Percentiles rank a stretch among this genome's conserved stretches.
phyloP scores from a whole-genome alignment of 2,797 vertebrate genomes.

The Aplochiton taeniatus region DNA sequence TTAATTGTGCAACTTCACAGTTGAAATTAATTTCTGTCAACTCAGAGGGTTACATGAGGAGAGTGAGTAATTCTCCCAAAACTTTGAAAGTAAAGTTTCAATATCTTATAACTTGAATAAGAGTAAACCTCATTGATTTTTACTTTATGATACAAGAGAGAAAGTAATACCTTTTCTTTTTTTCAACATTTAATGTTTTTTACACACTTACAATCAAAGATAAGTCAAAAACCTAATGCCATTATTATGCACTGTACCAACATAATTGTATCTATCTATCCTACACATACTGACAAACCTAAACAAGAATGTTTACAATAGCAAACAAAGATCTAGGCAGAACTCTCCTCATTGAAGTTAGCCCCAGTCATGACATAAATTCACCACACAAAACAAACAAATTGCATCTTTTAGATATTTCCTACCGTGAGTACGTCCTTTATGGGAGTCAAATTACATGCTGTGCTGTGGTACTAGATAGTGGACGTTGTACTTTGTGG shows the following conservation, averaged over 20 bases:
- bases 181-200: conserved; percentile 73
- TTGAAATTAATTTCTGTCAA: not conserved
- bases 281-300: conserved; percentile 62
- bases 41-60: not conserved
- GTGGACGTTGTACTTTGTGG: conserved; percentile 60
- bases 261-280: conserved; percentile 67
- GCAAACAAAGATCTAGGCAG: conserved; percentile 66
- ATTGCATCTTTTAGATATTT: conserved; percentile 58
- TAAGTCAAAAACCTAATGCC: conserved; percentile 62
- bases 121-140: no score
- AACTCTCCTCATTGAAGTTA: conserved; percentile 48
- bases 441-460: conserved; percentile 71
- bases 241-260: conserved; percentile 65
- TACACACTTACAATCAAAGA: conserved; percentile 75
- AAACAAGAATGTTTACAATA: conserved; percentile 65
- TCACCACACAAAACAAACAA: conserved; percentile 51
- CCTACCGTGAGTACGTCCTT: conserved; percentile 48
- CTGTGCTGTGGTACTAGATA: conserved; percentile 59
- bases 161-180: conserved; percentile 36
- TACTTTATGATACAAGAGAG: no score
- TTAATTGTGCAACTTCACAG: conserved; percentile 9
- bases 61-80: no score
- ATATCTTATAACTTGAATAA: no score
- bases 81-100: no score
- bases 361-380: conserved; percentile 39